phyloP scores from a whole-genome alignment of 2,888 invertebrate genomes.

The Ophioninae sp. region DNA sequence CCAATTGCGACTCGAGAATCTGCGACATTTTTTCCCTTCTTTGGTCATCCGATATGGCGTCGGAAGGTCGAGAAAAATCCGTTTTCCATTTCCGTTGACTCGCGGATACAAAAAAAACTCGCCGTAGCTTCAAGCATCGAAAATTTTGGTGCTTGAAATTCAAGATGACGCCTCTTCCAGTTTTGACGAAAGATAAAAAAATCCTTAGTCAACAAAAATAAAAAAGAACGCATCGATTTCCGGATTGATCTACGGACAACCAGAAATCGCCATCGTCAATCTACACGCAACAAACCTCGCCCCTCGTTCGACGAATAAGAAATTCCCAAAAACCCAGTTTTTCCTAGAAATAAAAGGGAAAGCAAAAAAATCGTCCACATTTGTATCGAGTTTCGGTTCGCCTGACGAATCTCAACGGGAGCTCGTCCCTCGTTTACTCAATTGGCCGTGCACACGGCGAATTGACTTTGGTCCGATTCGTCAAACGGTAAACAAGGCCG shows the following conservation, averaged over 20 bases:
- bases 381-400: neutral
- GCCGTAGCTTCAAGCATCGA: neutral
- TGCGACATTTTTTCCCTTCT: neutral
- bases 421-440: slow-evolving; percentile 4
- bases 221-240: neutral
- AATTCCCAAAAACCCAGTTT: neutral
- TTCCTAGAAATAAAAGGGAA: neutral
- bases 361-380: neutral
- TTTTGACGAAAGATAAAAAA: neutral
- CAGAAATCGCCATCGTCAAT: neutral
- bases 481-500: slow-evolving; percentile 25
- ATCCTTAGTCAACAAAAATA: neutral
- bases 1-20: neutral
- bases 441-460: slow-evolving; percentile 1
- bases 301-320: neutral
- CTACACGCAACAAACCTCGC: neutral
- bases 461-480: slow-evolving; percentile 14
- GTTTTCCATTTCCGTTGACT: no score
- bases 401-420: neutral
- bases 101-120: neutral
- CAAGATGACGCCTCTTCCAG: neutral
- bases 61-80: neutral
- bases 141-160: neutral
- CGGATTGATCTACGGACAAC: no score
- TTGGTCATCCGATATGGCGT: neutral